Percentiles rank a stretch among this genome's conserved stretches.
Conservation (phyloP, 2,888 invertebrate genomes). For the Drosophila borealis region DNA sequence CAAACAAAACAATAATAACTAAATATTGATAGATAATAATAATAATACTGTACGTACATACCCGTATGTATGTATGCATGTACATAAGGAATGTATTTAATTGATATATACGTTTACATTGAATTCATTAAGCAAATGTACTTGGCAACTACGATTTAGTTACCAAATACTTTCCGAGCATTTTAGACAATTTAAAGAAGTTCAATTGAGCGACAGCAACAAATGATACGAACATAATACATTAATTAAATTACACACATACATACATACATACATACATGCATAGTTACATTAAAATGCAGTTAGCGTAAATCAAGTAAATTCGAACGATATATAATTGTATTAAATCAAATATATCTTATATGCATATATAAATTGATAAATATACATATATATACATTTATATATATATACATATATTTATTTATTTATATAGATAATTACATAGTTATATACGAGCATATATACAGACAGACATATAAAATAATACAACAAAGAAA, state of each 20-base stretch:
- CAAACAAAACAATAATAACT: slow-evolving; percentile 9
- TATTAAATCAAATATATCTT: slow-evolving; percentile 60
- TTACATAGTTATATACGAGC: slow-evolving; percentile 47
- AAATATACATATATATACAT: slow-evolving; percentile 31
- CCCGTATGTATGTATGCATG: slow-evolving; percentile 21
- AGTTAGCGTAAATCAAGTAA: slow-evolving; percentile 29
- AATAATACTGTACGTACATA: slow-evolving; percentile 8
- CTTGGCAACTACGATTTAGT: slow-evolving; percentile 21
- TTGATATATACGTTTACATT: slow-evolving; percentile 52
- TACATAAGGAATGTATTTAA: slow-evolving; percentile 45
- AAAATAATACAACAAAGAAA: slow-evolving; percentile 21
- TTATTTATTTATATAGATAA: slow-evolving; percentile 28
- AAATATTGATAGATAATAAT: slow-evolving; percentile 1
- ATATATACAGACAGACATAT: slow-evolving; percentile 30
- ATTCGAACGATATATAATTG: slow-evolving; percentile 32
- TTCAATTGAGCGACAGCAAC: slow-evolving; percentile 10
- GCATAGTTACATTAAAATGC: slow-evolving; percentile 15
- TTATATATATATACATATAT: slow-evolving; percentile 23
- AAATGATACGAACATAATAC: slow-evolving; percentile 25
- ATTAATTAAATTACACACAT: slow-evolving; percentile 16
- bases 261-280: slow-evolving; percentile 4
- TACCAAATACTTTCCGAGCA: slow-evolving; percentile 15
- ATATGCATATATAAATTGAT: slow-evolving; percentile 29
- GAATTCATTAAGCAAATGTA: slow-evolving; percentile 22
- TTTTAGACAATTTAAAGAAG: slow-evolving; percentile 23